A percentile compares a stretch with the other conserved stretches of the same genome.
Conservation (phyloP, 37 sponge, comb jelly and placozoan species). For the Geodia barretti region DNA sequence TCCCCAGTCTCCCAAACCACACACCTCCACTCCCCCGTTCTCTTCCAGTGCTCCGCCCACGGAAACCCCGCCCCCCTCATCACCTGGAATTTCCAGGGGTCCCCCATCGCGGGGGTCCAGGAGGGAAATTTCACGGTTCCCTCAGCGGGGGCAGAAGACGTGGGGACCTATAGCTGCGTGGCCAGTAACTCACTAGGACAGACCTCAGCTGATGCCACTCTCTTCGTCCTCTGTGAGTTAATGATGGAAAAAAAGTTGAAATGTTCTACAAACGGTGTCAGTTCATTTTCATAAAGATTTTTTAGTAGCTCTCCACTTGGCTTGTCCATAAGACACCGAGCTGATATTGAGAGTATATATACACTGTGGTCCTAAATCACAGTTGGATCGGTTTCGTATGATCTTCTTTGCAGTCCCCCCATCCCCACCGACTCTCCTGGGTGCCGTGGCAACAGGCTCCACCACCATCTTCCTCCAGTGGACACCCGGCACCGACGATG, state of each 20-base stretch:
- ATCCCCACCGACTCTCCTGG: slow-evolving; percentile 36
- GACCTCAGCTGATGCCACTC: slow-evolving; percentile 31
- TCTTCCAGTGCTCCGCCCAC: slow-evolving; percentile 36
- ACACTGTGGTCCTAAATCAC: no score
- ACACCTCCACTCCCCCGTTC: neutral
- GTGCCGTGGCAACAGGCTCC: slow-evolving; percentile 14
- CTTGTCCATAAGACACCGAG: no score
- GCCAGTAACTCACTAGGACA: slow-evolving; percentile 59
- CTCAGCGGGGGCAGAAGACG: slow-evolving; percentile 12
- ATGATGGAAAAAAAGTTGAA: no score
- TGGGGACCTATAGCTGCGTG: slow-evolving; percentile 56
- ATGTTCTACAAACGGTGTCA: no score
- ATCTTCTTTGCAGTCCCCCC: slow-evolving; percentile 59
- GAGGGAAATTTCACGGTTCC: slow-evolving; percentile 28
- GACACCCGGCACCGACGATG: slow-evolving; percentile 46
- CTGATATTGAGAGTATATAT: no score
- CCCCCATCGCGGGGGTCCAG: slow-evolving; percentile 10
- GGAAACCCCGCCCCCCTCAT: slow-evolving; percentile 59
- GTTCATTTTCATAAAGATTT: no score
- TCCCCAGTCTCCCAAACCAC: slow-evolving; percentile 14
- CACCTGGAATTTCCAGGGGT: slow-evolving; percentile 33
- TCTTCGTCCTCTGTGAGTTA: slow-evolving; percentile 66
- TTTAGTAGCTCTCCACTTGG: no score
- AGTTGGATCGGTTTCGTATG: no score
- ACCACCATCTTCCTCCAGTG: slow-evolving; percentile 45